Evolutionary conservation across 2,113 vertebrate genomes (phyloP).

Genomic region (Willisornis vidua): DNA sequence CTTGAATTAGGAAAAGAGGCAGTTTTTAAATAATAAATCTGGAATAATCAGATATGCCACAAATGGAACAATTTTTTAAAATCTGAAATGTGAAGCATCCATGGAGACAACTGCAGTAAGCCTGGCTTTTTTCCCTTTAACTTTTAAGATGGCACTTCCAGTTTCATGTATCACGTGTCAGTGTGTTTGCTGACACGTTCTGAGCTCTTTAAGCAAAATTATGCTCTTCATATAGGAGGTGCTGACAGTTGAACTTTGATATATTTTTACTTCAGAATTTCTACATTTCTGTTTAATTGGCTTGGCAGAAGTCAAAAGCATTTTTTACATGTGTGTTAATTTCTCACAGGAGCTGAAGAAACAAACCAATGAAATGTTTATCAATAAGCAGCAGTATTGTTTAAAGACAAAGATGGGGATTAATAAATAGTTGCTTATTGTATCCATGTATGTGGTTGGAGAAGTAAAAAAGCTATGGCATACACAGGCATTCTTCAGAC

Average conservation of each 20-base stretch:
- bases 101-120: neutral
- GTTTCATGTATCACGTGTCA: neutral
- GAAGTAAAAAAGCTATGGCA: neutral
- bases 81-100: neutral
- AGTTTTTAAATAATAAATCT: neutral
- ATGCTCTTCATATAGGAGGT: neutral
- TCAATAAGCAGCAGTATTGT: neutral
- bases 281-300: neutral
- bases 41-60: neutral
- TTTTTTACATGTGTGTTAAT: neutral
- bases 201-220: neutral
- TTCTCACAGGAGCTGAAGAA: neutral
- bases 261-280: neutral
- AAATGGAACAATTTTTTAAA: neutral
- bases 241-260: neutral
- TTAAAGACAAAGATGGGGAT: neutral
- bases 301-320: neutral
- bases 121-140: neutral
- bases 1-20: neutral
- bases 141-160: neutral
- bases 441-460: neutral
- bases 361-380: neutral
- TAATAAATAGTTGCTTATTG: neutral
- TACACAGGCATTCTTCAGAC: neutral
- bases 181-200: neutral